Evolutionary conservation across 2,888 invertebrate species (phyloP), one percentile per base, ranked within the genome.

Genomic region (Autographa gamma): DNA sequence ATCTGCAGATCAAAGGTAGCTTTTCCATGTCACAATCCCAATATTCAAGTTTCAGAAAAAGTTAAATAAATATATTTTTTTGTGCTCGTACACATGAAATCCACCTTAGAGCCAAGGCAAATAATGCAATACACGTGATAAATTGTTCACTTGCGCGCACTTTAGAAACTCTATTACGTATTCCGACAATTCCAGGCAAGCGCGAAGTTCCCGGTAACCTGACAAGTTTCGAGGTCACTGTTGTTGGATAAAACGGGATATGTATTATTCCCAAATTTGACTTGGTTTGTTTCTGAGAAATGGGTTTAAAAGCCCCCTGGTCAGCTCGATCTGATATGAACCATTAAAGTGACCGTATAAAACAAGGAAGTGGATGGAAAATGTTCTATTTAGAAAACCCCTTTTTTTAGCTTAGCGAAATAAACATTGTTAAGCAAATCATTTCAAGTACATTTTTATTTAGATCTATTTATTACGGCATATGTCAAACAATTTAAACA

Each of bases 181-280:
- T 63, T 70, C 34, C 54, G 52, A 54, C 18, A 43, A 74, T 60
- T 74, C 54, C 16, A 74, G 16, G 19, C 38, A 62, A 43, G 48
- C 5, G 32, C 7, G 3, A 61, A 52, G 64, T 65, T 48, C 4
- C 25, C n/a, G n/a, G n/a, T 48, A 48, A 48, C n/a, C 48, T 48
- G 48, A 48, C n/a, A 48, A 48, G 34, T 56, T 58, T 59, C 59
- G 65, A 52, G 71, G 48, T 65, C 52, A 52, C 16, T 5, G n/a
- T 59, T 65, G 19, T 62, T 31, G 60, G 31, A 32, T n/a, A 19
- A 38, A 38, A 19, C 25, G 56, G 48, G 13, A 16, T n/a, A 18
- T 60, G 41, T 59, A 41, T 52, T 18, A 41, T 60, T 41, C 18
- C 38, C 13, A 25, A 3, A 32, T 38, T 32, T 59, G 59, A 32